These are phyloP conservation scores for Macrophya annulata DNA, from an alignment of 2,888 invertebrate genomes.

Conservation along the genomic window DNA sequence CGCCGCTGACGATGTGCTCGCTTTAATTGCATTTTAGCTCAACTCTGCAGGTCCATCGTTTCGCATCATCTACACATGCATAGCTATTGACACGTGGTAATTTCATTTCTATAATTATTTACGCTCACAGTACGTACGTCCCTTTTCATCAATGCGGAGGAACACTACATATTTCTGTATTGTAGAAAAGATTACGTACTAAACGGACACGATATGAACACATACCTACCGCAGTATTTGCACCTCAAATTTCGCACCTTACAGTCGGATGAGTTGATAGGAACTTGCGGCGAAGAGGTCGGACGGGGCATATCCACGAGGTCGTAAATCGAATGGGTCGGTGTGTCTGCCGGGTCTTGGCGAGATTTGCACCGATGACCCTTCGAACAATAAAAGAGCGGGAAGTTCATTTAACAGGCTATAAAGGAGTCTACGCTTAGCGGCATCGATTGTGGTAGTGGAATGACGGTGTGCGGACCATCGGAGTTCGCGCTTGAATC, in stretches of 20 bases:
- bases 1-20: constrained; percentile 55
- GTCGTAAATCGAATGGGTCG: constrained; percentile 72
- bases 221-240: neutral
- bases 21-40: constrained; percentile 53
- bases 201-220: neutral
- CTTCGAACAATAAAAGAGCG: constrained; percentile 75
- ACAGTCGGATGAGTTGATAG: neutral
- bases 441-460: constrained; percentile 56
- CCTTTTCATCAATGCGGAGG: neutral
- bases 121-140: neutral
- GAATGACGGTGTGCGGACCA: constrained; percentile 57
- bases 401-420: constrained; percentile 78
- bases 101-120: constrained; percentile 12
- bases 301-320: constrained; percentile 65
- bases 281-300: constrained; percentile 29
- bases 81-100: neutral
- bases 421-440: constrained; percentile 70
- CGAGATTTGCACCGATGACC: constrained; percentile 72
- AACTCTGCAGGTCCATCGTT: neutral
- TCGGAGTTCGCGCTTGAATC: constrained; percentile 47
- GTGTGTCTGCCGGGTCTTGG: constrained; percentile 54
- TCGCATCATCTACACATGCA: neutral
- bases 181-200: neutral
- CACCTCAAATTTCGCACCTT: constrained; percentile 8
- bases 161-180: neutral